Evolutionary conservation across 2,888 invertebrate species (phyloP).

Genomic region (Stomorhina lunata): DNA sequence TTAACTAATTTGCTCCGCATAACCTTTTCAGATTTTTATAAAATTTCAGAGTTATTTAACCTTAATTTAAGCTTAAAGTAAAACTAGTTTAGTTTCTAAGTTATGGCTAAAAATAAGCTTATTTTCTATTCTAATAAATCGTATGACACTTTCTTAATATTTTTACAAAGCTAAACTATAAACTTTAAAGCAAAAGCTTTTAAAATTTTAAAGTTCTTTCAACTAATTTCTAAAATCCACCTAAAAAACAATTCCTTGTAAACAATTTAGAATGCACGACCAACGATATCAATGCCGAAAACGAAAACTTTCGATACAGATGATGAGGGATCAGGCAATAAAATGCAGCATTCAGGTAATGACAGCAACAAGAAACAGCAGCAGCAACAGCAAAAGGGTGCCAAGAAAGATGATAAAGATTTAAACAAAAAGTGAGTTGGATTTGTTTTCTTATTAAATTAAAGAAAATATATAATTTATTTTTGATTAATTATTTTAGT

Average conservation of each 20-base stretch:
- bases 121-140: neutral
- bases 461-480: neutral
- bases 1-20: no score
- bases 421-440: conserved; percentile 50
- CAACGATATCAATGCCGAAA: conserved; percentile 83
- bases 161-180: no score
- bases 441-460: neutral
- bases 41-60: neutral
- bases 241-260: conserved; percentile 58
- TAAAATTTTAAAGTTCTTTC: conserved; percentile 20
- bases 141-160: no score
- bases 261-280: conserved; percentile 74
- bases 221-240: conserved; percentile 41
- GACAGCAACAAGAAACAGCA: conserved; percentile 34
- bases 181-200: neutral
- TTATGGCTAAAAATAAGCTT: conserved; percentile 10
- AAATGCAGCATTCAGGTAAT: conserved; percentile 49
- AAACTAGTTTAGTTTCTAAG: conserved; percentile 18
- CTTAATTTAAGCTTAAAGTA: neutral
- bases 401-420: conserved; percentile 54
- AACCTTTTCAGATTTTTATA: neutral
- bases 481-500: neutral
- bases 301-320: conserved; percentile 77
- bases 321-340: conserved; percentile 64
- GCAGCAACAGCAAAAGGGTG: conserved; percentile 58